Evolutionary conservation across 2,888 invertebrate genomes (phyloP).

Genomic region (Conus canariensis): DNA sequence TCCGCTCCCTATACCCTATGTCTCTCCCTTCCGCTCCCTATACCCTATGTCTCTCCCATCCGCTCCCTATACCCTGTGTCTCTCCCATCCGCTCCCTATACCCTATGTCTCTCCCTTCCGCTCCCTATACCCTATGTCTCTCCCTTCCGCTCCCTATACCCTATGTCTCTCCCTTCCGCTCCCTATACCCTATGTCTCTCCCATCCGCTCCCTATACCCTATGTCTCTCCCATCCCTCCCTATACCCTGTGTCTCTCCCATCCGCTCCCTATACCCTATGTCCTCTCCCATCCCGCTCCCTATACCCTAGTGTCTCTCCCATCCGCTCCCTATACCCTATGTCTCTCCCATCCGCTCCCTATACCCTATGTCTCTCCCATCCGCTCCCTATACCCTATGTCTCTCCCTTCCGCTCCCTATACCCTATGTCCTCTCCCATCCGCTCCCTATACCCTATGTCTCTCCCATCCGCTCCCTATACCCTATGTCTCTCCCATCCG

Average conservation of each 20-base stretch:
- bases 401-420: not conserved
- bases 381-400: not conserved
- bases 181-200: no score
- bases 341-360: not conserved
- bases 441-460: not conserved
- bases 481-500: not conserved
- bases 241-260: no score
- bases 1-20: not conserved
- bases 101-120: not conserved
- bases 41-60: not conserved
- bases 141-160: not conserved
- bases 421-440: not conserved
- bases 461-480: not conserved
- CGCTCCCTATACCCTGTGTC: not conserved
- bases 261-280: no score
- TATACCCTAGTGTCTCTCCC: no score
- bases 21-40: no score
- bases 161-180: no score
- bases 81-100: no score
- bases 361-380: not conserved
- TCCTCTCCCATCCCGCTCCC: no score
- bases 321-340: no score
- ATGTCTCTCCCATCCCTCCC: no score
- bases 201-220: no score
- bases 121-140: no score